Evolutionary conservation across 2,797 vertebrate species (phyloP), one percentile per base, ranked within the genome.

Genomic region (Myotis planiceps): DNA sequence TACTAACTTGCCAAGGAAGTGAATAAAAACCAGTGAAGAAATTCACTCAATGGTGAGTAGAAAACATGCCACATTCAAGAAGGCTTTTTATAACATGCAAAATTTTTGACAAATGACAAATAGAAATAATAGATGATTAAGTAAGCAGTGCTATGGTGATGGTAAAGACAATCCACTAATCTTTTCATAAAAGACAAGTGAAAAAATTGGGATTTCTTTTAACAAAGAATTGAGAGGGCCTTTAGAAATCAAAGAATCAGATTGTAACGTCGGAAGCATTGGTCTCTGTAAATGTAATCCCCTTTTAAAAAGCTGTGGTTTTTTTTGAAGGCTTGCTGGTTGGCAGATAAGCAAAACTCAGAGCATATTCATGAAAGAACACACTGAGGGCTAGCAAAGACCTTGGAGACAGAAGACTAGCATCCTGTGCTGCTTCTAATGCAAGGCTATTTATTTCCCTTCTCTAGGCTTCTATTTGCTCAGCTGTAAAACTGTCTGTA

Each of bases 211-310:
- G 16, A 65, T 74, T 93, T 83, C 47, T 80, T 78, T 68, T 47
- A 88, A 72, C 71, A 88, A 90, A 95, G 51, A 88, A 58, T 63
- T 71, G 23, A 95, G 86, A 71, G 39, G 12, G 5, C 9, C 34
- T 94, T 95, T 94, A 78, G 78, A 94, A 96, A 92, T 45, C 29
- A 88, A 88, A 92, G 69, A 65, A 81, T 87, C 53, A 66, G 51
- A 60, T 34, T 90, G 71, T 71, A 66, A 89, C 90, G 7, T 93
- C 2, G 1, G 66, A 87, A 96, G n/a, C 74, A 75, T 9, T 66
- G 29, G 27, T 81, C 72, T 85, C 88, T 95, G 66, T 85, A 76
- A 96, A 72, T 68, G 78, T 88, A 88, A 88, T 88, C 74, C 88
- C 66, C 6, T 75, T 80, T 92, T 68, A n/a, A 39, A 85, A 81